Percentiles rank a stretch among this genome's conserved stretches.
phyloP scores from a whole-genome alignment of 2,797 vertebrate species.

The Artibeus lituratus region DNA sequence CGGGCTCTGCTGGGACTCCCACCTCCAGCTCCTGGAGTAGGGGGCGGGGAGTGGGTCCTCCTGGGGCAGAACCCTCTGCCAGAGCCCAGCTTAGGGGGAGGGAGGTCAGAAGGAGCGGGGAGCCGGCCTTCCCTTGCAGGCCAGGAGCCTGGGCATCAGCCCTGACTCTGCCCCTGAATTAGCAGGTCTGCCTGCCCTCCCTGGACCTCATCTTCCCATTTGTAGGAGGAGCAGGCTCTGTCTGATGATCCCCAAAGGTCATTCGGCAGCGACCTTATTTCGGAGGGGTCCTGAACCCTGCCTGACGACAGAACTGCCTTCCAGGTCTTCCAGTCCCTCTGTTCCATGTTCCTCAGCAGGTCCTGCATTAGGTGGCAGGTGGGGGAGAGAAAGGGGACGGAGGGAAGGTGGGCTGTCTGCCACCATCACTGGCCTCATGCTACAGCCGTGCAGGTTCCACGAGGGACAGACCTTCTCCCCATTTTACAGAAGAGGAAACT shows the following conservation, averaged over 20 bases:
- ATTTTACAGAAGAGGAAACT: slow-evolving; percentile 2
- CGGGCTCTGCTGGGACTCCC: background rate
- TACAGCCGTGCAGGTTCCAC: fast-evolving
- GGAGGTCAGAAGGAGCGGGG: background rate
- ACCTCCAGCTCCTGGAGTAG: background rate
- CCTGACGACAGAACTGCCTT: background rate
- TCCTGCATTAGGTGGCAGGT: background rate
- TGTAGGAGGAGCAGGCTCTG: background rate
- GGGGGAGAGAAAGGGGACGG: fast-evolving
- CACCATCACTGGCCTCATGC: background rate
- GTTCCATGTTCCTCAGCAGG: background rate
- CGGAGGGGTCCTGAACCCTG: background rate
- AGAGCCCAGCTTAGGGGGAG: background rate
- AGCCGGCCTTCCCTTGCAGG: background rate
- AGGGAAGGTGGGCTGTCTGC: background rate
- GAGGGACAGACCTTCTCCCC: background rate
- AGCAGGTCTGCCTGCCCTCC: background rate
- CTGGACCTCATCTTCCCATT: background rate
- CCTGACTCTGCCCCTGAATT: background rate
- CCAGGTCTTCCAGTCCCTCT: background rate
- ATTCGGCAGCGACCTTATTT: background rate
- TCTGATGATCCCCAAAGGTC: background rate
- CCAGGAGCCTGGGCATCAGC: background rate
- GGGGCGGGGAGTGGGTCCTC: background rate
- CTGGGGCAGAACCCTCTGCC: background rate